phyloP scores from a whole-genome alignment of 2,888 invertebrate species.

The Eurytoma californica region DNA sequence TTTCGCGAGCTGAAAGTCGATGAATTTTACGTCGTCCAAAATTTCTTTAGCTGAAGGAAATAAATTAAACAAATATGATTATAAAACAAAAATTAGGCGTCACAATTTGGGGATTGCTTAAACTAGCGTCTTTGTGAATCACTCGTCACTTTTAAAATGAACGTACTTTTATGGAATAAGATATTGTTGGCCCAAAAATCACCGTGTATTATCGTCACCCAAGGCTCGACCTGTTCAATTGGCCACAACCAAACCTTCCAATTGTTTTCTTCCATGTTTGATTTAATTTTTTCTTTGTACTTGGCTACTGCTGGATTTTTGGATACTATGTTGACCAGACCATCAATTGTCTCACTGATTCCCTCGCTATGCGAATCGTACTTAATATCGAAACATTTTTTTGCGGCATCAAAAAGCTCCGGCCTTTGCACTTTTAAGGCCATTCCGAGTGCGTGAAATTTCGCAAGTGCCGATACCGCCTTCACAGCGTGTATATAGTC shows the following conservation, averaged over 20 bases:
- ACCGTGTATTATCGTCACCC: constrained; percentile 77
- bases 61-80: neutral
- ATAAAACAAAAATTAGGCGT: neutral
- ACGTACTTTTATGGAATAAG: constrained; percentile 72
- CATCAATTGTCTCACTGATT: constrained; percentile 36
- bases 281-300: too few relatives aligned
- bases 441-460: constrained; percentile 79
- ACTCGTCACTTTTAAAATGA: neutral
- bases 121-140: neutral
- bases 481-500: constrained; percentile 76
- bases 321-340: too few relatives aligned
- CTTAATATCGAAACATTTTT: too few relatives aligned
- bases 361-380: neutral
- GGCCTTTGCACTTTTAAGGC: constrained; percentile 75
- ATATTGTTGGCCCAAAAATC: constrained; percentile 81
- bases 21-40: neutral
- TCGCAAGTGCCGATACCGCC: constrained; percentile 76
- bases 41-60: constrained; percentile 46
- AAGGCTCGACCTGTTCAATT: constrained; percentile 69
- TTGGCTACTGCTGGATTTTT: too few relatives aligned
- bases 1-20: too few relatives aligned
- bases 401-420: too few relatives aligned
- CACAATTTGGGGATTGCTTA: neutral
- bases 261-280: too few relatives aligned
- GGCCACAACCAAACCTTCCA: too few relatives aligned